These are phyloP conservation scores for Aurelia coerulea DNA, from an alignment of 30 jellyfish, hydroid and myxozoan species.

Conservation along the genomic window DNA sequence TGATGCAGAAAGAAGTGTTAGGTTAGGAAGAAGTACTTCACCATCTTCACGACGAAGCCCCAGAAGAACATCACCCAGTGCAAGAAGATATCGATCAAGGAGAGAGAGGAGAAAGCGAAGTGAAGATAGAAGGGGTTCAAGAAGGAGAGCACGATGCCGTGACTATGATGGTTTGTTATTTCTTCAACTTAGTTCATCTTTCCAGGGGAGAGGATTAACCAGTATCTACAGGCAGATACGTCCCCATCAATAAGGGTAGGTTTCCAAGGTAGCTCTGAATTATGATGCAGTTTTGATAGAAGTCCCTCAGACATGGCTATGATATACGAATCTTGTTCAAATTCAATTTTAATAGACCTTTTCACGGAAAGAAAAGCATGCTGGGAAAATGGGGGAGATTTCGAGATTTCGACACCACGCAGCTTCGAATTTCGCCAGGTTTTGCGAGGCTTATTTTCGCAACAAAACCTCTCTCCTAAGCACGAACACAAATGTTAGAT, in stretches of 20 bases:
- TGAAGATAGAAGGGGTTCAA: slow-evolving; percentile 68
- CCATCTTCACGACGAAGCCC: slow-evolving; percentile 76
- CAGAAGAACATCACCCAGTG: slow-evolving; percentile 77
- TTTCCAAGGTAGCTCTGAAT: too few species aligned
- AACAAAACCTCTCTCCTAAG: too few species aligned
- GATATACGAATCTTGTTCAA: too few species aligned
- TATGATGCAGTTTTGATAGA: too few species aligned
- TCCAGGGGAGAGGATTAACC: background rate
- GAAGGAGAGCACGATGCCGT: slow-evolving; percentile 81
- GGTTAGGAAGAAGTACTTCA: slow-evolving; percentile 69
- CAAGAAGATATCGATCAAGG: slow-evolving; percentile 73
- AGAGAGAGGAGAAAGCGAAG: slow-evolving; percentile 70
- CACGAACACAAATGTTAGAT: too few species aligned
- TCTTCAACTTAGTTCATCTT: background rate
- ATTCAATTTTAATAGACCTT: too few species aligned
- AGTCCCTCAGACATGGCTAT: too few species aligned
- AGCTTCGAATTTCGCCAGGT: too few species aligned
- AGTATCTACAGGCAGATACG: background rate
- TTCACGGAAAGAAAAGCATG: too few species aligned
- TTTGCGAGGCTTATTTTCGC: too few species aligned
- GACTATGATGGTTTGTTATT: slow-evolving; percentile 85
- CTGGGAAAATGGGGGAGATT: too few species aligned
- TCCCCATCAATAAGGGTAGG: background rate
- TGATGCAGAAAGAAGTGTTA: slow-evolving; percentile 54
- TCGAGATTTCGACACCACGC: too few species aligned